Conservation (phyloP, 2,797 vertebrate species). For the Sebastes paucispinis region DNA sequence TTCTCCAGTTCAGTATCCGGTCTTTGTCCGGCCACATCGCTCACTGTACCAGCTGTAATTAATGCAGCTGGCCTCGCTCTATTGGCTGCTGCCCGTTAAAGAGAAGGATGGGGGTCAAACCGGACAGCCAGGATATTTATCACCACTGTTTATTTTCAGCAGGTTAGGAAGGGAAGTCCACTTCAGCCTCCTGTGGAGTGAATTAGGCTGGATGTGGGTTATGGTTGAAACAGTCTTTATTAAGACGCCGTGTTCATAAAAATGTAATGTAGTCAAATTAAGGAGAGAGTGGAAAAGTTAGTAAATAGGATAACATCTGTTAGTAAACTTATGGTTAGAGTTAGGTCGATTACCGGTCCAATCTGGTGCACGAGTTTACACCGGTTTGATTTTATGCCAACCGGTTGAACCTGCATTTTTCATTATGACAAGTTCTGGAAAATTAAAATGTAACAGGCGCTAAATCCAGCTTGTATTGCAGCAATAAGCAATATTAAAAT, state of each 20-base stretch:
- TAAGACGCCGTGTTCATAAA: not conserved
- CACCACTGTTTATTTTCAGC: slow-evolving; percentile 38
- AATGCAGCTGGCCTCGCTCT: slow-evolving; percentile 39
- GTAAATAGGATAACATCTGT: not conserved
- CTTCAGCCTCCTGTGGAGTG: not conserved
- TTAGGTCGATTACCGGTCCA: too few species aligned
- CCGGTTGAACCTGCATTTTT: too few species aligned
- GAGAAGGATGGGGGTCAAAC: slow-evolving; percentile 53
- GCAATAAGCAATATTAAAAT: too few species aligned
- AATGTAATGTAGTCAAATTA: not conserved
- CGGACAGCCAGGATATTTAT: slow-evolving; percentile 53
- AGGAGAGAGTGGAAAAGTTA: not conserved
- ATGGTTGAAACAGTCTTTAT: not conserved
- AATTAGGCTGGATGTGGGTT: not conserved
- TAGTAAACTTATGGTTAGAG: not conserved
- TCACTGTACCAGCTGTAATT: slow-evolving; percentile 35
- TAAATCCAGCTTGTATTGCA: too few species aligned
- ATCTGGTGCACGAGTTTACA: too few species aligned
- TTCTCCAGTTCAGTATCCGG: not conserved
- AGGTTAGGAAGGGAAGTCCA: slow-evolving; percentile 20
- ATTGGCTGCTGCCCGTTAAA: slow-evolving; percentile 57
- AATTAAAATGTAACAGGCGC: too few species aligned
- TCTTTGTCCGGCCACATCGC: slow-evolving; percentile 2
- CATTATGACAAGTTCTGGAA: too few species aligned
- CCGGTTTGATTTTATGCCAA: too few species aligned